Evolutionary conservation across 1,140 invertebrate genomes (phyloP), one percentile per base, ranked within the genome.

Genomic region (Nasonia vitripennis): DNA sequence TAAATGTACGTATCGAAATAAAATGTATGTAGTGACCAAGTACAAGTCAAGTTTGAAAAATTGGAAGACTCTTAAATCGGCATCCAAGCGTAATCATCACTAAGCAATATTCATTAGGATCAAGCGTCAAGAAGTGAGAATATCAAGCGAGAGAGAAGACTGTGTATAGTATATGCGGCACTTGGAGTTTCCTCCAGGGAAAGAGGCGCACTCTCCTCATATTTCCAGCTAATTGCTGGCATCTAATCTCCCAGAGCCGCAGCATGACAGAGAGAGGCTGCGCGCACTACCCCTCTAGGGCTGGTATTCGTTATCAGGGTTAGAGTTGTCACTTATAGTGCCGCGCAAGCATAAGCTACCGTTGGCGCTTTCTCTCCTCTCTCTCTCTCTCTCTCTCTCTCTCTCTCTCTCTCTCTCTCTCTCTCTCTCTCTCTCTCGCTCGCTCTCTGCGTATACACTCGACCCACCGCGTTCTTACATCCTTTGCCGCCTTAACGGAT

Each of bases 171-270:
- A 45, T 75, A 75, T 4, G 12, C 31, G 27, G 17, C 68, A 34
- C 68, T 74, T 67, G 1, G 6, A 55, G 62, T 14, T n/a, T 62
- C 6, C 79, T 67, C 51, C 75, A 55, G 80, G 55, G 37, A 84
- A 67, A 77, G 27, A 77, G 67, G 20, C 55, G 0, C 4, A 62
- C 82, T 84, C 85, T 78, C 31, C 85, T 86, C 87, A 85, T 88
- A 88, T 89, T 88, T 87, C 85, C 82, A 80, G 78, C 88, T 89
- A 89, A 89, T 89, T 88, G 81, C 86, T 83, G 74, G 81, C 85
- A 84, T 89, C 86, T 89, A 88, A 88, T 89, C 87, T 87, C 77
- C 70, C 73, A 48, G 14, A 78, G 71, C 71, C 77, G 74, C 85
- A 79, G 80, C 45, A 12, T 82, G 67, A 74, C 70, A 82, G 85